phyloP scores from a whole-genome alignment of 2,797 vertebrate genomes.

The Lepus oiostolus region DNA sequence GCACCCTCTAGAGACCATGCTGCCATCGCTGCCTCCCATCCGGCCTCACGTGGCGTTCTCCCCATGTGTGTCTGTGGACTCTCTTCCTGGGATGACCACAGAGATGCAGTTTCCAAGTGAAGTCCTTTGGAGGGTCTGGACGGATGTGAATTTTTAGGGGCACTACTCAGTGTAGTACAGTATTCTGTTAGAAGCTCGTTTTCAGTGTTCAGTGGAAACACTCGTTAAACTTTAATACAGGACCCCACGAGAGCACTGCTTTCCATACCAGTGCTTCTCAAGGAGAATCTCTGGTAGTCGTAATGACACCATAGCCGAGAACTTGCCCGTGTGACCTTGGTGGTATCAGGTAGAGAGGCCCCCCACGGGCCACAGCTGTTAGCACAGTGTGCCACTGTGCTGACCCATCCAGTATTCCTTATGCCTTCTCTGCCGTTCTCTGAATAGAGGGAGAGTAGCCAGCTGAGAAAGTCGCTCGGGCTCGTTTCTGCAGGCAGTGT shows the following conservation, averaged over 20 bases:
- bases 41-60: background rate
- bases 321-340: background rate
- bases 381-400: background rate
- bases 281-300: too few species aligned
- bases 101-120: conserved; percentile 1
- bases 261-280: background rate
- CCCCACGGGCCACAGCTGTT: background rate
- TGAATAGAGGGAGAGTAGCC: background rate
- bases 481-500: background rate
- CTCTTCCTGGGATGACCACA: background rate
- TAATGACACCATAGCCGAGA: background rate
- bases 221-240: background rate
- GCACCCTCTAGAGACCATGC: too few species aligned
- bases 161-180: background rate
- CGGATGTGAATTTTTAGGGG: background rate
- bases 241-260: background rate
- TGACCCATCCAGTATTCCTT: background rate
- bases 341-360: background rate
- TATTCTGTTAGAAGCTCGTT: background rate
- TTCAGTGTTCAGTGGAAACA: background rate
- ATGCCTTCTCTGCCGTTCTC: background rate
- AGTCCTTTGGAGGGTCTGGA: background rate
- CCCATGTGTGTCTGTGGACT: background rate
- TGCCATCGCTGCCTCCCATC: background rate
- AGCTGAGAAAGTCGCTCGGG: background rate